Percentiles rank a stretch among this genome's conserved stretches.
phyloP scores from a whole-genome alignment of 2,113 vertebrate genomes.

The Rhineura floridana region DNA sequence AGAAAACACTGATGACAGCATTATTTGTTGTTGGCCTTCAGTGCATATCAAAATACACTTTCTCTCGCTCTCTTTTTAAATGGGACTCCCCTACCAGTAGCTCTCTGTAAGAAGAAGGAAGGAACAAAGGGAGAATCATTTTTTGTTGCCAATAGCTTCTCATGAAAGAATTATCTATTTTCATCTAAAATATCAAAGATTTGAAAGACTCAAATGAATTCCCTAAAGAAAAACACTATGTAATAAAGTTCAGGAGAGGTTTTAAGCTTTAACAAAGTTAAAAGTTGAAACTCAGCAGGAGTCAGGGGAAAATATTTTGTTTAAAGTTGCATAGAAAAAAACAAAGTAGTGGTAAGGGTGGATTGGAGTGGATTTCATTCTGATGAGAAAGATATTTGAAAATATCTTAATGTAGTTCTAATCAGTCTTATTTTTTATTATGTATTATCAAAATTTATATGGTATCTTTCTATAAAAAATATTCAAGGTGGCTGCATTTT shows the following conservation, averaged over 20 bases:
- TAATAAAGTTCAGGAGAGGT: background rate
- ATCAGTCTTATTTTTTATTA: background rate
- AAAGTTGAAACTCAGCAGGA: background rate
- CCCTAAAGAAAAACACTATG: background rate
- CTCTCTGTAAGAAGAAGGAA: background rate
- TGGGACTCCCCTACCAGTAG: background rate
- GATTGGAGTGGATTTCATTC: background rate
- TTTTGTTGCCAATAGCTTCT: background rate
- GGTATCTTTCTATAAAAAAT: background rate
- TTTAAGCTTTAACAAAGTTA: slow-evolving; percentile 7
- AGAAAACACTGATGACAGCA: background rate
- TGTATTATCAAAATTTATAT: background rate
- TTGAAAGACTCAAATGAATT: background rate
- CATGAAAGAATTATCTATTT: background rate
- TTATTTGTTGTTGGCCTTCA: background rate
- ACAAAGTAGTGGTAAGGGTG: background rate
- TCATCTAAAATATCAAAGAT: slow-evolving; percentile 12
- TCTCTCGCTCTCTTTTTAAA: background rate
- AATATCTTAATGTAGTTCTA: background rate
- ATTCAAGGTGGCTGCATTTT: background rate
- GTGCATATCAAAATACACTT: background rate
- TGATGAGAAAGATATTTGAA: slow-evolving; percentile 11
- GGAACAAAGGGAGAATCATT: background rate
- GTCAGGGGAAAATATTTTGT: background rate
- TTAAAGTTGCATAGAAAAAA: slow-evolving; percentile 4